Percentiles rank a stretch among this genome's conserved stretches.
phyloP scores from a whole-genome alignment of 2,113 vertebrate species.

The human region DNA sequence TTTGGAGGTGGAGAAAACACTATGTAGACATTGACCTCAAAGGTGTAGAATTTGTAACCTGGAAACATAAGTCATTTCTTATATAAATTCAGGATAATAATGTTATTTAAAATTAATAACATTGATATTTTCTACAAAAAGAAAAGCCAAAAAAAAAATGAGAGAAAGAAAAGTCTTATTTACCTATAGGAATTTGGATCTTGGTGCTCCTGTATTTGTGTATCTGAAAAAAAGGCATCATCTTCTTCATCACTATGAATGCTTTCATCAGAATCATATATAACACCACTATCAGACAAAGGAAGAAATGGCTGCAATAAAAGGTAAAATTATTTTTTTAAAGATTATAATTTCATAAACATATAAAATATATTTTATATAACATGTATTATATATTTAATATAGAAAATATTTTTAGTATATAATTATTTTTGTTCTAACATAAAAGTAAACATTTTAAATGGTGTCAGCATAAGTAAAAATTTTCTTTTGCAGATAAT shows the following conservation, averaged over 20 bases:
- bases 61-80: slow-evolving; percentile 21
- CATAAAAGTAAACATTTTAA: slow-evolving; percentile 11
- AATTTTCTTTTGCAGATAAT: neutral
- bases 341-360: neutral
- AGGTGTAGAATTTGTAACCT: slow-evolving; percentile 5
- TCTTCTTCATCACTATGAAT: slow-evolving; percentile 95
- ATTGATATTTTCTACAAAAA: slow-evolving; percentile 4
- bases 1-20: slow-evolving; percentile 18
- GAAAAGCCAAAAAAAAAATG: neutral
- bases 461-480: neutral
- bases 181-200: slow-evolving; percentile 98
- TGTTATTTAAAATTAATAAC: slow-evolving; percentile 16
- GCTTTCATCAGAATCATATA: slow-evolving; percentile 98
- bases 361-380: neutral
- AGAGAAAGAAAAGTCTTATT: neutral
- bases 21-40: slow-evolving; percentile 42
- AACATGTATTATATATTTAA: neutral
- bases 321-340: slow-evolving; percentile 70
- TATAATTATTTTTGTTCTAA: slow-evolving; percentile 29
- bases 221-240: slow-evolving; percentile 94
- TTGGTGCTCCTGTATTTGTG: slow-evolving; percentile 95
- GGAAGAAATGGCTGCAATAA: slow-evolving; percentile 95
- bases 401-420: slow-evolving; percentile 27
- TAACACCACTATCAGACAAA: slow-evolving; percentile 93
- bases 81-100: neutral